Percentiles rank a stretch among this genome's conserved stretches.
phyloP scores from a whole-genome alignment of 2,797 vertebrate species.

The Hippopotamyrus pictus region DNA sequence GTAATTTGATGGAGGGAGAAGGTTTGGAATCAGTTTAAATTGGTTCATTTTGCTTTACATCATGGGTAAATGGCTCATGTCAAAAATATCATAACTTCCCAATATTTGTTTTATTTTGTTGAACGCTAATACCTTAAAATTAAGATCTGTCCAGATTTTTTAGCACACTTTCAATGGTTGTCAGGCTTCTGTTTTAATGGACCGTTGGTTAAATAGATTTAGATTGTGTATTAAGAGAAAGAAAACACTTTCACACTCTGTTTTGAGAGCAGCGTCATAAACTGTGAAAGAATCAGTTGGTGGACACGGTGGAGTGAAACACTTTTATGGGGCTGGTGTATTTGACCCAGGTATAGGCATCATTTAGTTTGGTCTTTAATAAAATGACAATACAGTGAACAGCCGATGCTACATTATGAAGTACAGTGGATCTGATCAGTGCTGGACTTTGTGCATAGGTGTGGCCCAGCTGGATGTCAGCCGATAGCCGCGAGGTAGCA shows the following conservation, averaged over 20 bases:
- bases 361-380: neutral
- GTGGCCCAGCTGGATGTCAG: neutral
- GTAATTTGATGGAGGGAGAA: neutral
- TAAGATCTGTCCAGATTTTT: neutral
- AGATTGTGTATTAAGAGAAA: neutral
- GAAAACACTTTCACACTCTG: neutral
- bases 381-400: neutral
- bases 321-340: neutral
- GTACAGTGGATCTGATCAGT: neutral
- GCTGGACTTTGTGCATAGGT: neutral
- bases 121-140: neutral
- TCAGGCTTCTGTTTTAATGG: neutral
- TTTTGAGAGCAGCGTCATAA: neutral
- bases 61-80: neutral
- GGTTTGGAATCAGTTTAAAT: neutral
- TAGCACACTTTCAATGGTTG: neutral
- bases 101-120: neutral
- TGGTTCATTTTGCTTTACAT: neutral
- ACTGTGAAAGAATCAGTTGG: neutral
- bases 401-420: neutral
- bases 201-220: neutral
- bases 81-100: neutral
- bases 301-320: neutral
- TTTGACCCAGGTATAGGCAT: neutral
- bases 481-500: neutral